Base-by-base conservation (phyloP, 2,797 vertebrate genomes). In the Macrochelys suwanniensis region DNA sequence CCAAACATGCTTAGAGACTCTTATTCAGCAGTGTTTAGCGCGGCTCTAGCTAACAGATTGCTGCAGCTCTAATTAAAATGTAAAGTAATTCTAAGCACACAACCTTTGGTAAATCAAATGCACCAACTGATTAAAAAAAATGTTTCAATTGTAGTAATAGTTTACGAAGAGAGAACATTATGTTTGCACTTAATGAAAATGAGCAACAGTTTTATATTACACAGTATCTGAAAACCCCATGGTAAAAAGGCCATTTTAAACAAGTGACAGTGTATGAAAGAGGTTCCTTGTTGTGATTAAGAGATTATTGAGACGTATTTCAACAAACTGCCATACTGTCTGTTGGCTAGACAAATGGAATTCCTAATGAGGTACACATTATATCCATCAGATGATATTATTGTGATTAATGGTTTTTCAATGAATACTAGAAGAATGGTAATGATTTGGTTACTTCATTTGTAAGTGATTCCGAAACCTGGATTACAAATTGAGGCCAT, bases 51-150 rank as follows among this genome's bases (percentile, higher is more conserved):
- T 95, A 87, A 61, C 93, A 93, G 85, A 97, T 91, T 89, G 95
- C 80, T 95, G 83, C 78, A 90, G 91, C 84, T 87, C 87, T 94
- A 96, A 97, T 96, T 97, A 97, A 97, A 97, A 94, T 61, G 82
- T 54, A 77, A 96, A 97, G 33, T 79, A 94, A 94, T 95, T 86
- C 88, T 33, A 81, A 94, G 82, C 85, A 95, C 45, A 93, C 47
- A 83, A 91, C 82, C 92, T 90, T 93, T 76, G 89, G n/a, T 90
- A 96, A 96, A 94, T 95, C 42, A 93, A 97, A 88, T 26, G 37
- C 4, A 45, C 45, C 45, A 74, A 82, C 3, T 74, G 78, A 94
- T 94, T 76, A 6, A 49, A 92, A 92, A 89, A 92, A 76, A 8
- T 51, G 12, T 57, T 95, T 92, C 83, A 54, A 87, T 83, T 87